Evolutionary conservation across 2,113 vertebrate species (phyloP).

Genomic region (Pogona vitticeps): DNA sequence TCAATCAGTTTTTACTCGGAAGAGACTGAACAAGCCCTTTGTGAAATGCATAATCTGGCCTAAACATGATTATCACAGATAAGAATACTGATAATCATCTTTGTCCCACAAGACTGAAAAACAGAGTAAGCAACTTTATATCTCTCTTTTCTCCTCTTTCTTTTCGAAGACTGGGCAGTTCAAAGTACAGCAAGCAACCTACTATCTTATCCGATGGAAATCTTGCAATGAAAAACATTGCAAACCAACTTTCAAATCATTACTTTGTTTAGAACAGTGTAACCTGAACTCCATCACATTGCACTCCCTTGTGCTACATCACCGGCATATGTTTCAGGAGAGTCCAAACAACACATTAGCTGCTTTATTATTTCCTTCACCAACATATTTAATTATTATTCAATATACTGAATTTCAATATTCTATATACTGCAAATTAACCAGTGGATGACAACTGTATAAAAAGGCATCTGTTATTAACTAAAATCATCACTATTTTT

Average conservation of each 20-base stretch:
- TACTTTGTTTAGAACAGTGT: not conserved
- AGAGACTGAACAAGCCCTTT: constrained; percentile 10
- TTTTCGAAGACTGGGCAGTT: not conserved
- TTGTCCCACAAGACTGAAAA: constrained; percentile 1
- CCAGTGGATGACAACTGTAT: not conserved
- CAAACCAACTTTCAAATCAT: not conserved
- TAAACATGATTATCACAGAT: not conserved
- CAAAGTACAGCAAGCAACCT: not conserved
- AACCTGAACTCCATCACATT: not conserved
- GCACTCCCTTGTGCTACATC: not conserved
- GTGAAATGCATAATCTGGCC: constrained; percentile 16
- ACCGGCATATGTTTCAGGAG: not conserved
- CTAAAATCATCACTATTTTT: not conserved
- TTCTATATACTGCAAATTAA: not conserved
- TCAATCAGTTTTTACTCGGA: constrained; percentile 13
- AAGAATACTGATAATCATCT: constrained; percentile 6
- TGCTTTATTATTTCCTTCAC: not conserved
- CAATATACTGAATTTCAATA: not conserved
- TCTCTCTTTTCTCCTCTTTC: not conserved
- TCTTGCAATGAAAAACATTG: not conserved
- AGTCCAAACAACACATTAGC: not conserved
- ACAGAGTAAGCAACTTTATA: not conserved
- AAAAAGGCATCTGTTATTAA: not conserved
- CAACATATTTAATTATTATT: not conserved
- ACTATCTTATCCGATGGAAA: not conserved